Base-by-base conservation (phyloP, 2,888 invertebrate genomes). In the Dastarcus helophoroides region DNA sequence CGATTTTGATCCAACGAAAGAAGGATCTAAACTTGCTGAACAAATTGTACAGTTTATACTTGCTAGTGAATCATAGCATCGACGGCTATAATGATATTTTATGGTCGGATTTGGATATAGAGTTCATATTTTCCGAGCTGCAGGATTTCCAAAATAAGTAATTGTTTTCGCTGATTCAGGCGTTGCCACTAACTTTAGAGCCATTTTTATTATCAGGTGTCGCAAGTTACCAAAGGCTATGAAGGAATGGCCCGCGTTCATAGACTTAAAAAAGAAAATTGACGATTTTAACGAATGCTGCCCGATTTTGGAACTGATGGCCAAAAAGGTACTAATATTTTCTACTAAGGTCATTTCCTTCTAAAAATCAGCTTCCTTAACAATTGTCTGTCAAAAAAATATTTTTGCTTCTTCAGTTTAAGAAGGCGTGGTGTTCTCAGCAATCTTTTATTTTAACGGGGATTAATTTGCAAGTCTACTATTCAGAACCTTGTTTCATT, bases 271-370 rank as follows among this genome's bases (percentile, higher is more conserved):
- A 53, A 77, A 76, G 39, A 89, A 85, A 62, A 88, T 91, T 37
- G 89, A 90, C 44, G 88, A 90, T 52, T 90, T 91, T 56, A 88
- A 81, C 52, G 79, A 89, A 56, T 82, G 80, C 6, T 86, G 86
- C 51, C 88, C 89, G 0, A 54, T 91, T 14, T 58, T 90, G 15
- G 86, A 89, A 54, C 49, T 89, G 42, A 89, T 91, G 89, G 80
- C 88, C 3, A 82, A 85, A 49, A 84, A 84, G 52, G 75, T 57
- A 35, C n/a, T n/a, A n/a, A n/a, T n/a, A n/a, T n/a, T n/a, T n/a
- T n/a, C n/a, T n/a, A n/a, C n/a, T n/a, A n/a, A n/a, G n/a, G n/a
- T n/a, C n/a, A n/a, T n/a, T n/a, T n/a, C n/a, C n/a, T n/a, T n/a
- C n/a, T n/a, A n/a, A n/a, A n/a, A n/a, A n/a, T n/a, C n/a, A n/a